Base-by-base conservation (phyloP, 2,113 vertebrate genomes). In the Hypocryptadius cinnamomeus region DNA sequence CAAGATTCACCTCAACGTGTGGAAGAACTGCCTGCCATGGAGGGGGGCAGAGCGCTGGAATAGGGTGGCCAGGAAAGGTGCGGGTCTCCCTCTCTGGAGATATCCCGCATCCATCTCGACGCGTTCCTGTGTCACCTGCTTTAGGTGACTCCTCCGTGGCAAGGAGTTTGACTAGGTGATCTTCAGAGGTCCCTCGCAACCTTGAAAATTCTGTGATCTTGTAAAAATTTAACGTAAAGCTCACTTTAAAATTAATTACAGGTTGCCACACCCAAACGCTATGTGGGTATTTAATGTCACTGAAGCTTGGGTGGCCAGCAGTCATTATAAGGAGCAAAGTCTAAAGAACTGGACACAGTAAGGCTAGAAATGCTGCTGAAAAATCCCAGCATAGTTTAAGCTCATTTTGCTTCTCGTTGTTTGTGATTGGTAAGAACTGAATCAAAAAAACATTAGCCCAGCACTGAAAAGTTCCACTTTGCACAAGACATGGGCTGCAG, bases 201-300 rank as follows among this genome's bases (percentile, higher is more conserved):
- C 27, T 27, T 77, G 13, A 39, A 23, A 53, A 15, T 23, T 16
- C 33, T 7, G 14, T 37, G 9, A 13, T 51, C 37, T 19, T 33
- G 18, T 44, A 50, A 12, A 82, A 42, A 20, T 12, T 22, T n/a
- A 20, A 25, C 2, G 5, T 25, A 23, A 54, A 44, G 8, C 9
- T 39, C 18, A 0, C 21, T 37, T 45, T 17, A 24, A 6, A 59
- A 22, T 20, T 9, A 11, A 7, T 50, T 51, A 8, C 6, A 10
- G 13, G 30, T 25, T 28, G 1, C 7, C 35, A 0, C 33, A 0
- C 5, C 1, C 0, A 30, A 17, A 24, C 1, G 2, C 8, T 20
- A 13, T 1, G 4, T 6, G 24, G 39, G 54, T 35, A 2, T 64
- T 51, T 44, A 15, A 27, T 35, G 42, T 31, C 37, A 20, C 17